phyloP scores from a whole-genome alignment of 2,888 invertebrate species.

The Drosophila robusta region DNA sequence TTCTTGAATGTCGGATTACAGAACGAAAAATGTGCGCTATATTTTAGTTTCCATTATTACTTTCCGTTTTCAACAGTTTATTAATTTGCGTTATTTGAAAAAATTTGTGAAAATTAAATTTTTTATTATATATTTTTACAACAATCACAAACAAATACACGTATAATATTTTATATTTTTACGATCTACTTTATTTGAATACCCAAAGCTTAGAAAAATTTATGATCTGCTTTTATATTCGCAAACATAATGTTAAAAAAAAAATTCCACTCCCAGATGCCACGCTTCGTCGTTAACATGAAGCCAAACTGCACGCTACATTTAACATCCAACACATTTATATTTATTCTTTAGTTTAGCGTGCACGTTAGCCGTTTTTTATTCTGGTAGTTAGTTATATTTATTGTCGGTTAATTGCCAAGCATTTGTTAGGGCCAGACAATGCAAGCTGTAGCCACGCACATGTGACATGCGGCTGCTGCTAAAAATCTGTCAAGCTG shows the following conservation, averaged over 20 bases:
- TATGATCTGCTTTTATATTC: conserved; percentile 43
- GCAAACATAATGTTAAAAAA: conserved; percentile 18
- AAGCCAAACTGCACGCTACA: conserved; percentile 51
- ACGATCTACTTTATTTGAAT: conserved; percentile 40
- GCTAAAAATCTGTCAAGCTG: conserved; percentile 51
- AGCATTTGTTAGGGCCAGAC: conserved; percentile 48
- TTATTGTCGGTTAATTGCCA: conserved; percentile 66
- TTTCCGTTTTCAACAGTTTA: not conserved
- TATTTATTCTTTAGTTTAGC: conserved; percentile 26
- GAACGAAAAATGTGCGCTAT: not conserved
- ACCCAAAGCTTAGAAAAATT: conserved; percentile 27
- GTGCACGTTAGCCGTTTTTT: conserved; percentile 35
- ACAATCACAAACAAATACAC: not conserved
- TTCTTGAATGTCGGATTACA: too few relatives aligned
- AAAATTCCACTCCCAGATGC: conserved; percentile 55
- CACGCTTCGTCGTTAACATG: conserved; percentile 32
- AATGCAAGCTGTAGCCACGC: conserved; percentile 58
- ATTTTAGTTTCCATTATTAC: not conserved
- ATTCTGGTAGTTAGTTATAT: conserved; percentile 52
- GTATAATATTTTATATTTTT: conserved; percentile 31
- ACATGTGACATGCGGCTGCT: conserved; percentile 47
- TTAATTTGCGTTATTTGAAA: not conserved
- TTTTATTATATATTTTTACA: not conserved
- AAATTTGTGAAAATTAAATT: not conserved
- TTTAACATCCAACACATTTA: conserved; percentile 44